Base-by-base conservation (phyloP, 2,888 invertebrate species). In the Corbicula japonica region DNA sequence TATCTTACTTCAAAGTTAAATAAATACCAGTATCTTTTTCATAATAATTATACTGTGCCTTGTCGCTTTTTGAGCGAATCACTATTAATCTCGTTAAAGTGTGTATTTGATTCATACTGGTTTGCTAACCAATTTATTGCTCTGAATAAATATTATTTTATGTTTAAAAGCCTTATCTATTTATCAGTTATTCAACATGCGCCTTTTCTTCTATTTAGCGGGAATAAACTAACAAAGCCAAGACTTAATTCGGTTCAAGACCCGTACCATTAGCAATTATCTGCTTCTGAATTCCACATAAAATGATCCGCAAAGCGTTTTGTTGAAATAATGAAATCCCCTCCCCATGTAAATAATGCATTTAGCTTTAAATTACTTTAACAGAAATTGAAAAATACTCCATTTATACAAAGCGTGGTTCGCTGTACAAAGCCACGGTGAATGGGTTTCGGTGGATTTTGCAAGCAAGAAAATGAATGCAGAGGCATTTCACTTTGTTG, bases 261-360 rank as follows among this genome's bases (percentile, higher is more conserved):
- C 66, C 66, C 54, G 52, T 54, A 66, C 66, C 52, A 66, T 66
- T 66, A 66, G 50, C 62, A 71, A 68, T 68, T 72, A 76, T 76
- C 61, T 72, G 48, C 56, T 41, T 61, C 71, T 71, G 80, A 76
- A 68, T 62, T 56, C 34, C 34, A 35, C 62, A 76, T 60, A 72
- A 76, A 80, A 76, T 62, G 76, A 68, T 62, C 66, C 60, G 68
- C 61, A 62, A 75, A 56, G 56, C 62, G 56, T 76, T 80, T 80
- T 71, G 72, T 76, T 50, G 68, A 75, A 71, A 65, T 71, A 82
- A 75, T 82, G 82, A 68, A 75, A 78, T 75, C 73, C 71, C 82
- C 77, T 62, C 78, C 77, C 61, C 65, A 60, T 71, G 78, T 75
- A 77, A 81, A 81, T 74, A 81, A 74, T 80, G 71, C 71, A 65